Conservation (phyloP, 2,888 invertebrate genomes). For the Epirrita christyi region DNA sequence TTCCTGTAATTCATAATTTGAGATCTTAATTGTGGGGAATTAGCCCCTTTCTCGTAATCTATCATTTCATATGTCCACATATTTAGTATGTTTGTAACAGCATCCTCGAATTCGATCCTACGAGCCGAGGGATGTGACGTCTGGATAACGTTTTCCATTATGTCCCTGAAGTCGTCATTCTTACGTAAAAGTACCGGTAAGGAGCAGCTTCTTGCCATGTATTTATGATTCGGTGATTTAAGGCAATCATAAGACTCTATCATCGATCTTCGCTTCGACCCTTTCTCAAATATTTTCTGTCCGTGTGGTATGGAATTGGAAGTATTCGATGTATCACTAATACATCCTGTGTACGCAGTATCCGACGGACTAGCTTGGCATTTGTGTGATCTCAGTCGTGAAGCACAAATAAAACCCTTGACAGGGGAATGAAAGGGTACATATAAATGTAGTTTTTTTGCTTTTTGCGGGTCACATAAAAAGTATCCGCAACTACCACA, state of each 20-base stretch:
- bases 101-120: conserved; percentile 18
- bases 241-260: background rate
- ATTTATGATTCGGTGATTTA: conserved; percentile 3
- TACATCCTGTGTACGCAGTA: conserved; percentile 13
- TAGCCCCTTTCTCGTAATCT: conserved; percentile 21
- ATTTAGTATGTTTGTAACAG: conserved; percentile 23
- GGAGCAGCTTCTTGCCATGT: conserved; percentile 17
- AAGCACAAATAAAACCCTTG: conserved; percentile 17
- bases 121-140: background rate
- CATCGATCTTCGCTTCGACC: background rate
- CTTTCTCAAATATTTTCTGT: conserved; percentile 3
- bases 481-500: conserved; percentile 20
- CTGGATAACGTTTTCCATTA: background rate
- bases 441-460: conserved; percentile 11
- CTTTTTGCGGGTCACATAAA: conserved; percentile 19
- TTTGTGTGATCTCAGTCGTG: conserved; percentile 14
- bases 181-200: conserved; percentile 11
- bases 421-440: conserved; percentile 24
- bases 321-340: conserved; percentile 16
- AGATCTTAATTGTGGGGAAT: conserved; percentile 14
- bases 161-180: background rate
- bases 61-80: conserved; percentile 32
- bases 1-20: conserved; percentile 24
- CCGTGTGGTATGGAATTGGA: background rate
- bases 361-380: conserved; percentile 8